Evolutionary conservation across 2,888 invertebrate genomes (phyloP), one percentile per base, ranked within the genome.

Genomic region (Isotomurus palustris): DNA sequence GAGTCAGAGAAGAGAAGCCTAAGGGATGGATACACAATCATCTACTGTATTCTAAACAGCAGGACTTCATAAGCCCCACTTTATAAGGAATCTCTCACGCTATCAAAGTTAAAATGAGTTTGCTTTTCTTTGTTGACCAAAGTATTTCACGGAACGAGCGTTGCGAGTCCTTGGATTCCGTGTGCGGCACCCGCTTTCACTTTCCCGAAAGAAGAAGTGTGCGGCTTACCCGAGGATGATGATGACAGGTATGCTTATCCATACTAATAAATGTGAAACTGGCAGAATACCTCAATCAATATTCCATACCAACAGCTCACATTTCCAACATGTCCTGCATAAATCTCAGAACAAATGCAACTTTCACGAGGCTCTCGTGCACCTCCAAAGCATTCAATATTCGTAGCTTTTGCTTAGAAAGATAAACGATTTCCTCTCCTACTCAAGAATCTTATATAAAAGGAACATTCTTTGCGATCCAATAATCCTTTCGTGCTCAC

Each of bases 111-210:
- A 21, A 47, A 49, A 49, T 49, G 32, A 49, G 47, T 47, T 49
- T 49, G 49, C 49, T 49, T 49, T 49, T 35, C 49, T 49, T 49
- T 49, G 49, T 49, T 49, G 32, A 49, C 49, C 49, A 8, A 49
- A 49, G 35, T 29, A 49, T 35, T 49, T 49, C 35, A 21, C 24
- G 29, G n/a, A 17, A 5, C 19, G 22, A 40, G 44, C 22, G 8
- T 22, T 44, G 6, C 32, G 12, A n/a, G n/a, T n/a, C 19, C 44
- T 44, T 44, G 24, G 22, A 17, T 44, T 22, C 44, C 6, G 32
- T 32, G 32, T 12, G 10, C 8, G 32, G 32, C 40, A 8, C 8
- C 19, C 40, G 6, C 40, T 40, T 40, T 40, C 32, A 32, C 32
- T 32, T 17, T 17, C 40, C 6, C 6, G 40, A 40, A 17, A 14